These are phyloP conservation scores for Esox masquinongy DNA, from an alignment of 2,797 vertebrate species.

Conservation along the genomic window DNA sequence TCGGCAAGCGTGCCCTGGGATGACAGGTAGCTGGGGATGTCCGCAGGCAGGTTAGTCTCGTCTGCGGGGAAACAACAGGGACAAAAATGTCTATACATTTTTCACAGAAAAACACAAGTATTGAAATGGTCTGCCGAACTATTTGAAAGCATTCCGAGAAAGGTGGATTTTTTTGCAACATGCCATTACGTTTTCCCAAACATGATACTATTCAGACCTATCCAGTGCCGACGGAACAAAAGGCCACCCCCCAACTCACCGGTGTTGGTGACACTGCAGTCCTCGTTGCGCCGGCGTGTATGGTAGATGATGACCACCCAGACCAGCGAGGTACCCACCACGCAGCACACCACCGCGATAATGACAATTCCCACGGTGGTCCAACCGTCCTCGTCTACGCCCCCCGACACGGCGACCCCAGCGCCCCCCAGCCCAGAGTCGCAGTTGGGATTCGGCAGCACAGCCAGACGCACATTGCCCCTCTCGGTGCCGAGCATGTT, in stretches of 20 bases:
- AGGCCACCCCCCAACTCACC: constrained; percentile 73
- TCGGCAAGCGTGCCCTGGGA: constrained; percentile 95
- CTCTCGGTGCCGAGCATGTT: constrained; percentile 92
- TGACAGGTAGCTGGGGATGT: constrained; percentile 95
- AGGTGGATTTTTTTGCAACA: background rate
- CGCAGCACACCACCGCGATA: constrained; percentile 97
- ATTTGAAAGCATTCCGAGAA: constrained; percentile 12
- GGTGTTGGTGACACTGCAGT: constrained; percentile 97
- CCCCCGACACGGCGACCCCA: constrained; percentile 9
- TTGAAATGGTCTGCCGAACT: background rate
- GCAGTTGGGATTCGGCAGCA: constrained; percentile 91
- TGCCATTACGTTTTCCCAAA: background rate
- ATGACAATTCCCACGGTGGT: constrained; percentile 95
- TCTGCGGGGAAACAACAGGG: constrained; percentile 68
- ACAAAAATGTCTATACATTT: background rate
- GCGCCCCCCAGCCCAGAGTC: constrained; percentile 75
- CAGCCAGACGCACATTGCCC: constrained; percentile 85
- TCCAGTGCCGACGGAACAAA: background rate
- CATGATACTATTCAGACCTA: background rate
- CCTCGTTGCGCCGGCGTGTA: constrained; percentile 89
- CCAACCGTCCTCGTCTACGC: constrained; percentile 86
- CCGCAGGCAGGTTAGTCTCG: constrained; percentile 93
- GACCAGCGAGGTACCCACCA: constrained; percentile 96
- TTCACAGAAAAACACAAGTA: background rate
- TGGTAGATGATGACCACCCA: constrained; percentile 99